These are phyloP conservation scores for Drosophila bifasciata DNA, from an alignment of 1,140 invertebrate species.

Conservation along the genomic window DNA sequence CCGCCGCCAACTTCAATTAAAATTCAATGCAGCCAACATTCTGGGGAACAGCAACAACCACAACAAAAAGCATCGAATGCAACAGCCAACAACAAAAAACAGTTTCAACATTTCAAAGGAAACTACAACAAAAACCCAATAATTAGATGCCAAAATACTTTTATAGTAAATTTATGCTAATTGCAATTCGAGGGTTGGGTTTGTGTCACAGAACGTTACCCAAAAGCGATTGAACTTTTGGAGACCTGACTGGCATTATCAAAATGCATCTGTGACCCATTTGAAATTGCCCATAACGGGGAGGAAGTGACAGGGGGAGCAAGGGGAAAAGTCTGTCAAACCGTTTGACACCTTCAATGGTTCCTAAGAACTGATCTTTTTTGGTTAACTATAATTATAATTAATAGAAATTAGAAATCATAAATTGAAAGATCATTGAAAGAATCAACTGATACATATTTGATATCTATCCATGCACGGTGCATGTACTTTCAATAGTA, in stretches of 20 bases:
- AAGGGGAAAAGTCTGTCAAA: conserved; percentile 4
- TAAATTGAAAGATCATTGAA: too few relatives aligned
- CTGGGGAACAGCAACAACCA: conserved; percentile 16
- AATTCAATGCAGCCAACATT: conserved; percentile 48
- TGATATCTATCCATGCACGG: too few relatives aligned
- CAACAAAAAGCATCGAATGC: conserved; percentile 13
- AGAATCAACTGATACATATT: too few relatives aligned
- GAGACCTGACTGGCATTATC: conserved; percentile 54
- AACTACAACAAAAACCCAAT: conserved; percentile 23
- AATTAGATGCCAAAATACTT: conserved; percentile 69
- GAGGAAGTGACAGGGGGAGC: neutral
- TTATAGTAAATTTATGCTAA: conserved; percentile 56
- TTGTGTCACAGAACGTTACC: neutral
- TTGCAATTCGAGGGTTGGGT: conserved; percentile 12
- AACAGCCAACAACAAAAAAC: conserved; percentile 30
- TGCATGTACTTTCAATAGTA: too few relatives aligned
- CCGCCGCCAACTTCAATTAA: conserved; percentile 53
- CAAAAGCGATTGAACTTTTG: conserved; percentile 2
- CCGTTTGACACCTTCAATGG: conserved; percentile 35
- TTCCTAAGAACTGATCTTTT: neutral
- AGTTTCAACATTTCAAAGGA: too few relatives aligned
- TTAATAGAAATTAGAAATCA: conserved; percentile 2
- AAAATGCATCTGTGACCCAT: conserved; percentile 57
- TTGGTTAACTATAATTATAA: neutral
- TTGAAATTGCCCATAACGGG: conserved; percentile 67